Percentiles rank a stretch among this genome's conserved stretches.
Conservation (phyloP, 2,888 invertebrate genomes). For the Idaea dimidiata region DNA sequence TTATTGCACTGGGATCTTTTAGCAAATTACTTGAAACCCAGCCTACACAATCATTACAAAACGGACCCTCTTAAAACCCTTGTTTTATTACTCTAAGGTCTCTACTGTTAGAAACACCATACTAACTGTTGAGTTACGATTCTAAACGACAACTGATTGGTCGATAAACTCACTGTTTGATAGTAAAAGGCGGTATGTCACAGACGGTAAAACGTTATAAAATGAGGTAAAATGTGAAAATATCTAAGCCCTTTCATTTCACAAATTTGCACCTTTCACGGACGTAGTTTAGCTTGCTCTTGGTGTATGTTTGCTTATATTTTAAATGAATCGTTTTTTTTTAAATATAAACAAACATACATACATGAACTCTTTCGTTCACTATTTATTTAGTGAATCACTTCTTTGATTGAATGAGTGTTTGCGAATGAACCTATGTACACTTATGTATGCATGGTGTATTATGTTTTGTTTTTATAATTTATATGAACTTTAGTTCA, state of each 20-base stretch:
- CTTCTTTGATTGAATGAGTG: no score
- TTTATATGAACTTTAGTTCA: no score
- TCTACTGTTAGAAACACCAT: background rate
- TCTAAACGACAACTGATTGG: background rate
- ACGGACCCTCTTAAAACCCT: background rate
- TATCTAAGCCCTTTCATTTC: background rate
- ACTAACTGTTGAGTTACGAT: background rate
- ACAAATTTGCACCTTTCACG: background rate
- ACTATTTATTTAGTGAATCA: no score
- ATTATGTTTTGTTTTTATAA: no score
- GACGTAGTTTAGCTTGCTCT: background rate
- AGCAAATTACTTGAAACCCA: constrained; percentile 1
- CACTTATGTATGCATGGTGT: no score
- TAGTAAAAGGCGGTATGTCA: constrained; percentile 1
- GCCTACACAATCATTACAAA: background rate
- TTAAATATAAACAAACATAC: no score
- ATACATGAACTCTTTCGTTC: no score
- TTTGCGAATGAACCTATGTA: no score
- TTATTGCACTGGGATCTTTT: background rate
- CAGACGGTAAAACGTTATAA: background rate
- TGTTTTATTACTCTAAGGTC: background rate
- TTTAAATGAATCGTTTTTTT: no score
- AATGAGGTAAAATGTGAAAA: background rate
- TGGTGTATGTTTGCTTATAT: no score
- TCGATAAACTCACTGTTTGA: background rate